These are phyloP conservation scores for Melieria picta DNA, from an alignment of 2,888 invertebrate genomes.

Conservation along the genomic window DNA sequence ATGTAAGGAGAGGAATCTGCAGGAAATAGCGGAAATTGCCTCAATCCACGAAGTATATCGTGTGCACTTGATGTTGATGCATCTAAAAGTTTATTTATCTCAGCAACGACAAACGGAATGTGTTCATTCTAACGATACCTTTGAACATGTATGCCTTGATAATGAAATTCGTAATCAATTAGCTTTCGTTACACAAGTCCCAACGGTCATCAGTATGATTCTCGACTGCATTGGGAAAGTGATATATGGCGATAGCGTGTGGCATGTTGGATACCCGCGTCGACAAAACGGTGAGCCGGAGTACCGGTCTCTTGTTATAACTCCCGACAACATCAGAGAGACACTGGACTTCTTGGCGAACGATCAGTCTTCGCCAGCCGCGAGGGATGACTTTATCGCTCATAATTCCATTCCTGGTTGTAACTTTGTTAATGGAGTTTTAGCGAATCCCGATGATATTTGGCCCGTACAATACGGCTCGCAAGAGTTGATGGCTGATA, in stretches of 20 bases:
- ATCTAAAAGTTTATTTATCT: neutral
- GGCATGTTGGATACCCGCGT: conserved; percentile 10
- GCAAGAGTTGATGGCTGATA: too few relatives aligned
- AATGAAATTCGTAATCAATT: neutral
- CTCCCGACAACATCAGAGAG: too few relatives aligned
- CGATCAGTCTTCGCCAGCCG: too few relatives aligned
- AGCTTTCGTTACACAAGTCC: neutral
- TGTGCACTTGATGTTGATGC: neutral
- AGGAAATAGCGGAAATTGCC: neutral
- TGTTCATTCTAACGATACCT: neutral
- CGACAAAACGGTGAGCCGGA: too few relatives aligned
- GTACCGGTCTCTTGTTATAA: too few relatives aligned
- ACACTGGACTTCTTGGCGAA: too few relatives aligned
- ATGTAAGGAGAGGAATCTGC: neutral
- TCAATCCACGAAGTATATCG: neutral
- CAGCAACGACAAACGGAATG: neutral
- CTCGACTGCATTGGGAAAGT: conserved; percentile 8
- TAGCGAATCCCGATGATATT: too few relatives aligned
- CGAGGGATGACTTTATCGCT: too few relatives aligned
- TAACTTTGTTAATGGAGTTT: too few relatives aligned
- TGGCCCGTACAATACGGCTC: too few relatives aligned
- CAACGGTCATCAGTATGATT: conserved; percentile 8
- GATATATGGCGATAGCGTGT: neutral
- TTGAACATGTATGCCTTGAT: neutral
- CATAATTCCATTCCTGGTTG: too few relatives aligned